These are phyloP conservation scores for Arvicanthis niloticus DNA, from an alignment of 2,113 vertebrate species.

Conservation along the genomic window DNA sequence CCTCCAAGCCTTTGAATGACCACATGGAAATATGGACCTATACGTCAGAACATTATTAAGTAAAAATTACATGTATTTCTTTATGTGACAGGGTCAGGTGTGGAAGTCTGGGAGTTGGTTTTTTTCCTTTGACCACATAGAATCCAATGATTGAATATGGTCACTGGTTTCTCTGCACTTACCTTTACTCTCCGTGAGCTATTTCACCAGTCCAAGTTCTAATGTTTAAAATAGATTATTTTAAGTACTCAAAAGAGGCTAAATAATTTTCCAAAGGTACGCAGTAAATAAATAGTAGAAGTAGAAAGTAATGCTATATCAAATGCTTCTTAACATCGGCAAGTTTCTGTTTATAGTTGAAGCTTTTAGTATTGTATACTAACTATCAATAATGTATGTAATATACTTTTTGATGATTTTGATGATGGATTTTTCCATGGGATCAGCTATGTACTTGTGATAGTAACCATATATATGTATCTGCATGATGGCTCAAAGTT, in stretches of 20 bases:
- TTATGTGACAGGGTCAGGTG: background rate
- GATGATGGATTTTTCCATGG: background rate
- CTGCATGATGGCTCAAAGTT: background rate
- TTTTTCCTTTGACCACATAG: background rate
- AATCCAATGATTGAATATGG: too few relatives aligned
- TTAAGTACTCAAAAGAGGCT: background rate
- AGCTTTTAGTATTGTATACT: background rate
- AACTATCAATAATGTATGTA: background rate
- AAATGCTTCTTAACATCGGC: background rate
- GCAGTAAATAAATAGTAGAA: background rate
- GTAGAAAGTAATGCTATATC: background rate
- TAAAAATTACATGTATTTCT: background rate
- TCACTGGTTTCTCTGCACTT: fast-evolving
- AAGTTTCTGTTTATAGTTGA: background rate
- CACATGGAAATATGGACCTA: background rate
- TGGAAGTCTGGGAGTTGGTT: background rate
- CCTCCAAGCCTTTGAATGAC: background rate
- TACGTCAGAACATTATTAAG: background rate
- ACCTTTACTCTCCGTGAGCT: background rate
- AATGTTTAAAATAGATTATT: background rate
- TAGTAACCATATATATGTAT: background rate
- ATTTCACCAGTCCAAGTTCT: background rate
- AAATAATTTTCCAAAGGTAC: background rate
- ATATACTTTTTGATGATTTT: background rate
- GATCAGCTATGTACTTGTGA: background rate